Conservation (phyloP, 2,113 vertebrate species). For the Phrynosoma blainvillii region DNA sequence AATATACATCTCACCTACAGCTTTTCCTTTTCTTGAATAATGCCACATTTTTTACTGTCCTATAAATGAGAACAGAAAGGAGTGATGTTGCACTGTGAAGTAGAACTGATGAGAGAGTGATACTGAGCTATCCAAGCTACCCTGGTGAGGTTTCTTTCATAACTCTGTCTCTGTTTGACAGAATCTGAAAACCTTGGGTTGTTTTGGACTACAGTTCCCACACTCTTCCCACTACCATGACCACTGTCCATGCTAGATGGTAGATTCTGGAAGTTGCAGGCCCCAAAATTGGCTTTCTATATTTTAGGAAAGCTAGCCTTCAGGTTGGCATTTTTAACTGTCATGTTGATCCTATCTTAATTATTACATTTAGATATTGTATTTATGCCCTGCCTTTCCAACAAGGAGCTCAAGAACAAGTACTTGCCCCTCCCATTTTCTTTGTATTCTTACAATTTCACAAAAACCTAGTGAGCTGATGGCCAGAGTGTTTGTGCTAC, state of each 20-base stretch:
- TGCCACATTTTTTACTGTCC: not conserved
- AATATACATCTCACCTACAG: not conserved
- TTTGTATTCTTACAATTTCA: too few species aligned
- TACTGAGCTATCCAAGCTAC: not conserved
- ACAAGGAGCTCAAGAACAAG: not conserved
- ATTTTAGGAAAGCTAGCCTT: too few species aligned
- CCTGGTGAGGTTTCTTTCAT: not conserved
- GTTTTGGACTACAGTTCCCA: too few species aligned
- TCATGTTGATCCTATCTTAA: too few species aligned
- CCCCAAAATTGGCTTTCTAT: too few species aligned
- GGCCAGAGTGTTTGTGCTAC: not conserved
- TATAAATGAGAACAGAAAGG: not conserved
- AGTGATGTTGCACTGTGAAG: not conserved
- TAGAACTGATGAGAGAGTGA: not conserved
- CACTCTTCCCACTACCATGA: too few species aligned
- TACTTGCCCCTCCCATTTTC: not conserved
- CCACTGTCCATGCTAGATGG: too few species aligned
- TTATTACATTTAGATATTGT: too few species aligned
- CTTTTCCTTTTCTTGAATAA: not conserved
- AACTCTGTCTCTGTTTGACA: not conserved
- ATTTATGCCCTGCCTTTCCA: not conserved
- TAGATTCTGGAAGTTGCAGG: too few species aligned
- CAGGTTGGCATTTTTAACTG: too few species aligned
- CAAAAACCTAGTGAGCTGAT: too few species aligned
- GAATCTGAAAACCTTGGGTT: too few species aligned